Evolutionary conservation across 2,797 vertebrate genomes (phyloP).

Genomic region (Rhynchotus rufescens): DNA sequence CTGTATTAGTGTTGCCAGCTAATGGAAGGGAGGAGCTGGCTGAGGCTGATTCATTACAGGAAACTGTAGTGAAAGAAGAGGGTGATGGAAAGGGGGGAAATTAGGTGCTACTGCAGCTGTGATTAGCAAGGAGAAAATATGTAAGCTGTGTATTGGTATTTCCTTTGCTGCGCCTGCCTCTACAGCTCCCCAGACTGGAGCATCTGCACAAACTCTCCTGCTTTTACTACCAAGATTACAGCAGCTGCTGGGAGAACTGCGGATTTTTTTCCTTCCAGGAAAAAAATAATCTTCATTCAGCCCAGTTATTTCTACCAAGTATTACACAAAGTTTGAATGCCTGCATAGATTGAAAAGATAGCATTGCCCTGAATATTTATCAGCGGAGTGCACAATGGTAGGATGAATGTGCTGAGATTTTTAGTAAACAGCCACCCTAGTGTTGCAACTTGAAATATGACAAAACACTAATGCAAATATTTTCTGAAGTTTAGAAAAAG

Average conservation of each 20-base stretch:
- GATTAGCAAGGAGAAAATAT: constrained; percentile 19
- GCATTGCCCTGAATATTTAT: constrained; percentile 25
- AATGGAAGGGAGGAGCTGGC: not conserved
- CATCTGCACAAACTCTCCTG: constrained; percentile 11
- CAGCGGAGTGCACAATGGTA: not conserved
- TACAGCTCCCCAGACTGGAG: not conserved
- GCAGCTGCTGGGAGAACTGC: constrained; percentile 48
- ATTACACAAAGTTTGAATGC: constrained; percentile 17
- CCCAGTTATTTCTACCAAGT: constrained; percentile 14
- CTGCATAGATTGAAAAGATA: constrained; percentile 26
- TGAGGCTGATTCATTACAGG: not conserved
- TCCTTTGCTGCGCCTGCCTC: constrained; percentile 4
- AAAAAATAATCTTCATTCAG: constrained; percentile 39
- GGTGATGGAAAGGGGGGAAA: not conserved
- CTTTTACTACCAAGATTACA: constrained; percentile 28
- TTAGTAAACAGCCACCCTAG: not conserved
- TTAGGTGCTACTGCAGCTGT: not conserved
- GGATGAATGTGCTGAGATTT: not conserved
- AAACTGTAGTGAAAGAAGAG: not conserved
- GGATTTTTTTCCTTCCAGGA: constrained; percentile 24
- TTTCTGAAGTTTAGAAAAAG: not conserved
- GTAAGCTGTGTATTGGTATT: not conserved
- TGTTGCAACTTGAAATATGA: constrained; percentile 1
- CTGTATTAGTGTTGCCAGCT: not conserved
- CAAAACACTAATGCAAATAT: not conserved